Evolutionary conservation across 2,113 vertebrate genomes (phyloP).

Genomic region (Siniperca chuatsi): DNA sequence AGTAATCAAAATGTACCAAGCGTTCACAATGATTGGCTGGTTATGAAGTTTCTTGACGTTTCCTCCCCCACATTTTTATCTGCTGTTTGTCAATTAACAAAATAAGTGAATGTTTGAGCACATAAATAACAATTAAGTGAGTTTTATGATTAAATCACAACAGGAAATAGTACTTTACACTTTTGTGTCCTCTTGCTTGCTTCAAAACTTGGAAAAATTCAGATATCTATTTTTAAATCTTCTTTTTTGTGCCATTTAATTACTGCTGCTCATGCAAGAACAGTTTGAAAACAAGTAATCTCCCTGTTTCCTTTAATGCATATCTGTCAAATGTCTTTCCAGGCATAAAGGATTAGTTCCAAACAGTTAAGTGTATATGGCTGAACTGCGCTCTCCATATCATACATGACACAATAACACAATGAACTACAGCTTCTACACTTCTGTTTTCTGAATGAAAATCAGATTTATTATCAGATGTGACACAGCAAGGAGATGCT

Average conservation of each 20-base stretch:
- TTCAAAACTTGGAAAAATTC: neutral
- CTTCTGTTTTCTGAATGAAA: neutral
- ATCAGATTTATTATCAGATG: neutral
- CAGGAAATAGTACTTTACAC: conserved; percentile 25
- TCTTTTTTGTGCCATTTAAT: conserved; percentile 33
- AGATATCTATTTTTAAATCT: neutral
- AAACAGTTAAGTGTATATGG: neutral
- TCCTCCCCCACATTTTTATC: neutral
- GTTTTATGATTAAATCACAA: neutral
- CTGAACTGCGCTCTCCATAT: conserved; percentile 1
- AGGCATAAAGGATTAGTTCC: neutral
- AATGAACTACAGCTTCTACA: conserved; percentile 7
- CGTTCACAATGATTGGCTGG: conserved; percentile 52
- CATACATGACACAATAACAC: conserved; percentile 3
- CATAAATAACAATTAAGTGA: conserved; percentile 1
- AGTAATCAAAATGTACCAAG: conserved; percentile 28
- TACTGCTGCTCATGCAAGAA: conserved; percentile 29
- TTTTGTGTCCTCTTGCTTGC: conserved; percentile 6
- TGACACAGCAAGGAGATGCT: conserved; percentile 19
- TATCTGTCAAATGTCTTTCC: neutral
- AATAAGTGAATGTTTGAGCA: conserved; percentile 19
- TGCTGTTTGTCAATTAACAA: neutral
- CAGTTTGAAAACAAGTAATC: neutral
- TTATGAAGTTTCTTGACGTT: conserved; percentile 27
- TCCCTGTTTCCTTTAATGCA: conserved; percentile 8